A percentile compares a stretch with the other conserved stretches of the same genome.
Conservation (phyloP, 2,113 vertebrate species). For the Mustela lutreola region DNA sequence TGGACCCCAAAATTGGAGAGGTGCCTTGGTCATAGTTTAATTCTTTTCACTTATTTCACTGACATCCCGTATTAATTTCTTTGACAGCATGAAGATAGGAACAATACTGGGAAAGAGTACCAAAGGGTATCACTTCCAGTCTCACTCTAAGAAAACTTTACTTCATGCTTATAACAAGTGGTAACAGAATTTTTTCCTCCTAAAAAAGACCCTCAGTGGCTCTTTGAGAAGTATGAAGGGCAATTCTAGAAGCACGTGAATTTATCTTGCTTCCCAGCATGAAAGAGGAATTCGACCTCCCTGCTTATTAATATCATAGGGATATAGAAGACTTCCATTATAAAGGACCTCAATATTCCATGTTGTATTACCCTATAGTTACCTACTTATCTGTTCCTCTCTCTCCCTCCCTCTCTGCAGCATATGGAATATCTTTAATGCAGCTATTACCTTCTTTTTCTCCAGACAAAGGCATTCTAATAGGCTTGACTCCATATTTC, state of each 20-base stretch:
- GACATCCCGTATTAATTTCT: background rate
- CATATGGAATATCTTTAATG: background rate
- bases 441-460: background rate
- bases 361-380: background rate
- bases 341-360: background rate
- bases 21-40: background rate
- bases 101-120: background rate
- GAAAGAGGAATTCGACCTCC: constrained; percentile 11
- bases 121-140: background rate
- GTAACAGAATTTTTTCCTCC: background rate
- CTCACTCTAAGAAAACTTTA: background rate
- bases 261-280: background rate
- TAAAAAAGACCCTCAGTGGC: background rate
- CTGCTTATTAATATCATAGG: background rate
- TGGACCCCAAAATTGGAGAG: background rate
- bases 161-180: background rate
- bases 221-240: background rate
- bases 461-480: background rate
- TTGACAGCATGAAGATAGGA: background rate
- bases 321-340: background rate
- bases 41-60: background rate
- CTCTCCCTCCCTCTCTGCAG: background rate
- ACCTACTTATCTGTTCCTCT: background rate
- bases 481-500: background rate
- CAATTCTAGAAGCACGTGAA: background rate